A percentile compares a stretch with the other conserved stretches of the same genome.
phyloP scores from a whole-genome alignment of 1,140 invertebrate species.

The Archivesica marissinica region DNA sequence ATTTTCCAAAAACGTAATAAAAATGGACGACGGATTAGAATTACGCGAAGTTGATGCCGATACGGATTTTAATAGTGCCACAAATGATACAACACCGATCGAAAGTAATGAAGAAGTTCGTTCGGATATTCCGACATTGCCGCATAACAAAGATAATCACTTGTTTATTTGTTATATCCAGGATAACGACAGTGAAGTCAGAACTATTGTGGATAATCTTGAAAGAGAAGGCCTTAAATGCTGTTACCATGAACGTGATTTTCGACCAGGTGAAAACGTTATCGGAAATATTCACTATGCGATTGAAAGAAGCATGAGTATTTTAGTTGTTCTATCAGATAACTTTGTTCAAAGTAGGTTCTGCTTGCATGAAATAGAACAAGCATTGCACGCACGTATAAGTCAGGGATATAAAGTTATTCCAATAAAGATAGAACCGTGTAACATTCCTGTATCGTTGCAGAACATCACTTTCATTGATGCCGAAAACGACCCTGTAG shows the following conservation, averaged over 20 bases:
- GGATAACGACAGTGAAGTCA: background rate
- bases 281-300: background rate
- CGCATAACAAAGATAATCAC: too few species aligned
- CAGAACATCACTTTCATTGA: background rate
- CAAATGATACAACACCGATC: too few species aligned
- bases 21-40: too few species aligned
- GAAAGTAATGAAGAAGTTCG: too few species aligned
- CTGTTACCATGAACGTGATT: conserved; percentile 25
- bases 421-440: conserved; percentile 13
- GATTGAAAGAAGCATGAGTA: conserved; percentile 8
- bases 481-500: background rate
- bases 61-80: too few species aligned
- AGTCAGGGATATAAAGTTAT: background rate
- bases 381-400: background rate
- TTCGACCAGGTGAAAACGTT: background rate
- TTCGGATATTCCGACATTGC: too few species aligned
- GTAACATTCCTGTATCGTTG: background rate
- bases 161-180: background rate
- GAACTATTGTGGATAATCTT: conserved; percentile 6
- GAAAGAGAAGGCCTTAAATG: conserved; percentile 16
- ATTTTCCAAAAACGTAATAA: too few species aligned
- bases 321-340: conserved; percentile 3
- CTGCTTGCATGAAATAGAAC: conserved; percentile 3
- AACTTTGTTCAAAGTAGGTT: background rate
- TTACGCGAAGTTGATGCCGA: too few species aligned